Conservation (phyloP, 2,113 vertebrate species). For the Circaetus gallicus region DNA sequence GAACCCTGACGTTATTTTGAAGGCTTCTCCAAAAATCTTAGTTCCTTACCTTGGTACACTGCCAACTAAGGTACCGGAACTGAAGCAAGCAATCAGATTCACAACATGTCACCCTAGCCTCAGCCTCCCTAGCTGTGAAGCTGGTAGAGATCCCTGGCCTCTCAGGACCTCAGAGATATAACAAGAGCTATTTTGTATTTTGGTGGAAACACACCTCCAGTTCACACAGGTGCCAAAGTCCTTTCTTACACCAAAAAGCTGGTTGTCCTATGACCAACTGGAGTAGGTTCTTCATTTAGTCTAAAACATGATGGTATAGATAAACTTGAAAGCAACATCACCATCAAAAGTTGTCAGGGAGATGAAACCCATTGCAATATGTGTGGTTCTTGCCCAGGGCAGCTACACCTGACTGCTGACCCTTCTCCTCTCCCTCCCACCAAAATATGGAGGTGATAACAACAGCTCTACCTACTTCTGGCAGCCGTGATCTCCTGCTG, state of each 20-base stretch:
- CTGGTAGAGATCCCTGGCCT: neutral
- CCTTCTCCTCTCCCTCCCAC: neutral
- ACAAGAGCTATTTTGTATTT: neutral
- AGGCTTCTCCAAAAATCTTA: neutral
- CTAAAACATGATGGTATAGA: neutral
- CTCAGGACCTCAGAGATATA: neutral
- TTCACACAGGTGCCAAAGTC: neutral
- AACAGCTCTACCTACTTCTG: slow-evolving; percentile 80
- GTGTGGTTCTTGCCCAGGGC: neutral
- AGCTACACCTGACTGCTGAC: neutral
- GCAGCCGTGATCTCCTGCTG: slow-evolving; percentile 81
- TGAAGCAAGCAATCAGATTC: neutral
- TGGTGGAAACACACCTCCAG: neutral
- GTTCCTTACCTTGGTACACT: neutral
- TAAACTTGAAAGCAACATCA: neutral
- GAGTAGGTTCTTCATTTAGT: neutral
- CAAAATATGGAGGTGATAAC: neutral
- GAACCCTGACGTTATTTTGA: neutral
- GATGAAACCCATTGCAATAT: neutral
- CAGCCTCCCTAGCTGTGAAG: neutral
- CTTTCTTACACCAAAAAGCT: neutral
- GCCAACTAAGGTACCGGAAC: neutral
- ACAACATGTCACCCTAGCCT: neutral
- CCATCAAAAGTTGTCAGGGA: neutral
- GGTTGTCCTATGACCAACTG: neutral